Evolutionary conservation across 2,888 invertebrate genomes (phyloP), one percentile per base, ranked within the genome.

Genomic region (Mythimna lalbum): DNA sequence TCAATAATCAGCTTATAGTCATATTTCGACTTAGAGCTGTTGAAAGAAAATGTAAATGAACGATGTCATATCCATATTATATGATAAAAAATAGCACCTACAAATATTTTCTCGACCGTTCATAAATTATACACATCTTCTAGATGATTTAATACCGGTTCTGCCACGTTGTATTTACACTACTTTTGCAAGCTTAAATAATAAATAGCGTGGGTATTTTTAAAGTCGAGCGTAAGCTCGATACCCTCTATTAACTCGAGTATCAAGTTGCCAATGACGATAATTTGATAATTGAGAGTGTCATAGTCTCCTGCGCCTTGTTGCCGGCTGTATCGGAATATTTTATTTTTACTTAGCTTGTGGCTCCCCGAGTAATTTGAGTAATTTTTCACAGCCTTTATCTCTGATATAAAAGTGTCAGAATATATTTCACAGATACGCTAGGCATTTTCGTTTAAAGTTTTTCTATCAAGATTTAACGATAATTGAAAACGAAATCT

Each of bases 221-320:
- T 92, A 90, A 89, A 88, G 76, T 89, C 87, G 88, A 86, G 85
- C 86, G 90, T 89, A 85, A 90, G 86, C 88, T 86, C 82, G 88
- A 87, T 92, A 91, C 93, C 91, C 81, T 86, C 88, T 87, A 93
- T 94, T 93, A 93, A 85, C 79, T 81, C 84, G 82, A 90, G 92
- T 92, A 93, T 92, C 92, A 89, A 88, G 91, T 91, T 91, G 86
- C 88, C 90, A 89, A 90, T 92, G 89, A 91, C 86, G 91, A 91
- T 93, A 93, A 94, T 94, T 93, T 92, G 92, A 92, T 94, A 93
- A 94, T 93, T 93, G 93, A 88, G 87, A 87, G 90, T 92, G 92
- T 92, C 92, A 90, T 90, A 90, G 89, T 84, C 69, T 69, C 67
- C 70, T 72, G 80, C 65, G 66, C 70, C 77, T 53, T 65, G 78